Base-by-base conservation (phyloP, 2,888 invertebrate species). In the Acleris holmiana region DNA sequence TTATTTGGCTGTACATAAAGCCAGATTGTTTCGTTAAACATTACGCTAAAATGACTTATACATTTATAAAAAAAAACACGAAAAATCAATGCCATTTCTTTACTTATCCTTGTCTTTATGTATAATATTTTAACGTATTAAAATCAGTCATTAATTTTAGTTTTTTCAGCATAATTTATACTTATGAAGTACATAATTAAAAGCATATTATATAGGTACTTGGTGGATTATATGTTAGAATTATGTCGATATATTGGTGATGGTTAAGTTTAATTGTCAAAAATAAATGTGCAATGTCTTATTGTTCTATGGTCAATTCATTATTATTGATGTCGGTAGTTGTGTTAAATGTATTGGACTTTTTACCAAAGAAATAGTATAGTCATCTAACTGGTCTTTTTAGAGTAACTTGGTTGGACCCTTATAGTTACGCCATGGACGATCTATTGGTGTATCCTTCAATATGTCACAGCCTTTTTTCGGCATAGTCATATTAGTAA, bases 301-400 rank as follows among this genome's bases (percentile, higher is more conserved):
- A 23, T 47, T 25, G 21, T 63, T 51, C 23, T 63, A 46, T 40
- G 25, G 50, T 57, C 19, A 50, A 57, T 57, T 53, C 53, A n/a
- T 18, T 18, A 56, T 47, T 46, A 23, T 63, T 51, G 51, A 51
- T 51, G 62, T 57, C 19, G n/a, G n/a, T 58, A 63, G 46, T 57
- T 35, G 47, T 47, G 25, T 23, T 63, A 51, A 53, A 47, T 29
- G 23, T 46, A 63, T 63, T 51, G 46, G 57, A 63, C 47, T 15
- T 50, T 47, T 51, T 63, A 63, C 63, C 63, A 63, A 63, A 63
- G 63, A 63, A 50, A 50, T 58, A 51, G 57, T 23, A 47, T 63
- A 63, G 63, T 63, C 63, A 63, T 53, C 17, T 53, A 15, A 13
- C 53, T 18, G 53, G 21, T 53, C n/a, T 44, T 35, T 35, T 13